Evolutionary conservation across 2,113 vertebrate genomes (phyloP), one percentile per base, ranked within the genome.

Genomic region (Tetraodon nigroviridis): DNA sequence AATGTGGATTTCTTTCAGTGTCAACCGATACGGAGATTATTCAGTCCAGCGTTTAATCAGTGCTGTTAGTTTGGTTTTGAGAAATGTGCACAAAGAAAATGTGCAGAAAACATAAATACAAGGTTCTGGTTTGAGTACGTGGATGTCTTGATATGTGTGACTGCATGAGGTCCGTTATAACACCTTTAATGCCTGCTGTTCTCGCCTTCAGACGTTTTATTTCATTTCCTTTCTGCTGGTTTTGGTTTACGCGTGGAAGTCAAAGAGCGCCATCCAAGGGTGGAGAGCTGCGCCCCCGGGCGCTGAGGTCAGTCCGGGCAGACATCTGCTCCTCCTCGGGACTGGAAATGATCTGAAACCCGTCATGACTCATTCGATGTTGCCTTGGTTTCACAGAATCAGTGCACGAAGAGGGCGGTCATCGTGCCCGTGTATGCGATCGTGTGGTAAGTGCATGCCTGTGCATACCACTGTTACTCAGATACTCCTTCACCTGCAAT

Each of bases 171-270:
- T 11, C 7, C 10, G 32, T 37, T 37, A 37, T 37, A 37, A 37
- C 12, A 37, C 32, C 32, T 10, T 11, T 37, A 11, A 37, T 37
- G 11, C 32, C 32, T 10, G 10, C 32, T 49, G 54, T 3, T 71
- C 14, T 81, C 5, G 45, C 1, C 78, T 71, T 2, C 87, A 92
- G 92, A 90, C 84, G 0, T 91, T 89, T 85, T 91, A 87, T 24
- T 64, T 87, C 0, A 67, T 87, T 79, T 91, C 91, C 0, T 89
- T 90, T 45, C 84, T 92, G 75, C 84, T 93, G 82, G 76, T 89
- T 22, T 44, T 79, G 1, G 79, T 89, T 69, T 93, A 93, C 0
- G 90, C 92, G 0, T 89, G 82, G 32, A 88, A 89, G 66, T 90
- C 89, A 0, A 86, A 78, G 53, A 76, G 67, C 1, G 17, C 78